A percentile compares a stretch with the other conserved stretches of the same genome.
Evolutionary conservation across 2,888 invertebrate species (phyloP).

Genomic region (Colostygia pectinataria): DNA sequence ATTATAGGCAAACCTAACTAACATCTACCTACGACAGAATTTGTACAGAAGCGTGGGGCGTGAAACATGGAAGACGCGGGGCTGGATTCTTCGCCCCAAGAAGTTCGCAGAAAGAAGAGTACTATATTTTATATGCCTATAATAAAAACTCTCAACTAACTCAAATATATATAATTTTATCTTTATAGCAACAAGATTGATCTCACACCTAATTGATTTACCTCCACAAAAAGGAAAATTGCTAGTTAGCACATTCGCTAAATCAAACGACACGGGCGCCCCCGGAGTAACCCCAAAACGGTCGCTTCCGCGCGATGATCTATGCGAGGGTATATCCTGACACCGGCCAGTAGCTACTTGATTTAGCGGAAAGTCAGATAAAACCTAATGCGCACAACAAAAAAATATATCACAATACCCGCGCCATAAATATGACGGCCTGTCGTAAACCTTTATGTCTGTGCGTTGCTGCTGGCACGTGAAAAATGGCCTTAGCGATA

Average conservation of each 20-base stretch:
- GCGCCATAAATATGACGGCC: constrained; percentile 81
- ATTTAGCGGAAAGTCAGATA: constrained; percentile 83
- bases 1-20: too few species aligned
- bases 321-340: constrained; percentile 80
- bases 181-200: too few species aligned
- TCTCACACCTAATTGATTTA: constrained; percentile 13
- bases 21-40: background rate
- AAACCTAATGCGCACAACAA: constrained; percentile 83
- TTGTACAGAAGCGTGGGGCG: too few species aligned
- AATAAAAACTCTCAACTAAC: too few species aligned
- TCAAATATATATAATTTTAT: too few species aligned
- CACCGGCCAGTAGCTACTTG: constrained; percentile 83
- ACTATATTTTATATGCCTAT: too few species aligned
- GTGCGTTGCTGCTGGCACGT: constrained; percentile 76
- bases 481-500: constrained; percentile 76
- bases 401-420: constrained; percentile 81
- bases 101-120: too few species aligned
- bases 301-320: constrained; percentile 75
- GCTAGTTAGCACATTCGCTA: constrained; percentile 60
- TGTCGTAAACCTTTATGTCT: constrained; percentile 83
- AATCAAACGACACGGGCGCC: constrained; percentile 67
- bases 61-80: too few species aligned
- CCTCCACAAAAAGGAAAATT: constrained; percentile 49
- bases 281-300: constrained; percentile 77
- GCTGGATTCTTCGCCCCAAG: too few species aligned